Percentiles rank a stretch among this genome's conserved stretches.
Conservation (phyloP, 2,888 invertebrate genomes). For the Microdon myrmicae region DNA sequence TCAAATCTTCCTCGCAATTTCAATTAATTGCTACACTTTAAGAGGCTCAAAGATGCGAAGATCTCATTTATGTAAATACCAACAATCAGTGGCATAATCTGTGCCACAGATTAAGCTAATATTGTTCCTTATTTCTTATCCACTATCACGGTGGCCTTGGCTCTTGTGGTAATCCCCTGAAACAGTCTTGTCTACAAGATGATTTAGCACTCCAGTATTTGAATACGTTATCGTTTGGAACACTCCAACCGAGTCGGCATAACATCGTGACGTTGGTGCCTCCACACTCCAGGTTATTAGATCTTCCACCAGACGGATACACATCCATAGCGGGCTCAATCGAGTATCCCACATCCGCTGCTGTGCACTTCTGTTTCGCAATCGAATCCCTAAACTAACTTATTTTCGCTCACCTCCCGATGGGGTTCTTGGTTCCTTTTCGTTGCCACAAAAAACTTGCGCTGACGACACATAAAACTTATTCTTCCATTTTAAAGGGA, state of each 20-base stretch:
- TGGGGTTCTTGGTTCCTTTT: slow-evolving; percentile 2
- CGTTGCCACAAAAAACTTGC: neutral
- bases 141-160: too few relatives aligned
- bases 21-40: too few relatives aligned
- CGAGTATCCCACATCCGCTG: slow-evolving; percentile 44
- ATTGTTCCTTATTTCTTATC: too few relatives aligned
- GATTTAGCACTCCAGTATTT: slow-evolving; percentile 26
- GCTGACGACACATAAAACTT: slow-evolving; percentile 16
- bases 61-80: too few relatives aligned
- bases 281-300: slow-evolving; percentile 18
- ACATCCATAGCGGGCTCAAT: slow-evolving; percentile 13
- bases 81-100: too few relatives aligned
- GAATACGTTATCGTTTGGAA: slow-evolving; percentile 39
- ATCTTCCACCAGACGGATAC: slow-evolving; percentile 9
- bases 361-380: slow-evolving; percentile 51
- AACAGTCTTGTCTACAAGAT: slow-evolving; percentile 28
- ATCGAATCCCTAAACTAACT: slow-evolving; percentile 47
- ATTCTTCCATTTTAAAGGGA: slow-evolving; percentile 25
- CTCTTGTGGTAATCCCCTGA: too few relatives aligned
- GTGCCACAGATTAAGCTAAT: too few relatives aligned
- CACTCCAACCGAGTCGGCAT: too few relatives aligned
- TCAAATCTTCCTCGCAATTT: too few relatives aligned
- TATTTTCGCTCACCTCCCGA: slow-evolving; percentile 31
- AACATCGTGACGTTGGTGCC: too few relatives aligned
- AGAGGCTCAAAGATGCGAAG: too few relatives aligned